Percentiles rank a stretch among this genome's conserved stretches.
Conservation (phyloP, 2,888 invertebrate genomes). For the Lypha dubia region DNA sequence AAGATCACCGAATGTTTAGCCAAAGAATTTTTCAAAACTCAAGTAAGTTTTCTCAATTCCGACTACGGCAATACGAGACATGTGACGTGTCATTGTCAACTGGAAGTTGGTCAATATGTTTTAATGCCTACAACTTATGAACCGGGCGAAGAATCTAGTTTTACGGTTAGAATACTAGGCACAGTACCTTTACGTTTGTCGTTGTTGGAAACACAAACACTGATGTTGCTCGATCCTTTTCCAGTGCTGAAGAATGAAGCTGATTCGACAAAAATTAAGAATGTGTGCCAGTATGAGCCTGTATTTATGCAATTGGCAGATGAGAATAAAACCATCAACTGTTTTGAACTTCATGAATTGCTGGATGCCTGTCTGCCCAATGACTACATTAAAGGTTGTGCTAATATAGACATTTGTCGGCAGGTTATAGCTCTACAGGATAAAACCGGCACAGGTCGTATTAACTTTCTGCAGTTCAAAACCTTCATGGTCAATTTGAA, state of each 20-base stretch:
- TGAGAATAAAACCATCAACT: conserved; percentile 93
- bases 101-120: conserved; percentile 92
- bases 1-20: conserved; percentile 90
- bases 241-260: conserved; percentile 83
- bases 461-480: conserved; percentile 93
- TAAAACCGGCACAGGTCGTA: conserved; percentile 90
- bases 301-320: conserved; percentile 95
- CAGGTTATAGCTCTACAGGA: conserved; percentile 95
- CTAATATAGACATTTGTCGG: conserved; percentile 94
- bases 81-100: conserved; percentile 90
- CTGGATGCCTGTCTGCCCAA: conserved; percentile 95
- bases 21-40: conserved; percentile 92
- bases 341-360: conserved; percentile 95
- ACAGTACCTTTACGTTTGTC: conserved; percentile 90
- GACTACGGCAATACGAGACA: conserved; percentile 96
- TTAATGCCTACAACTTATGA: conserved; percentile 96
- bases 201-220: conserved; percentile 86
- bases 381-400: conserved; percentile 97
- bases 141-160: conserved; percentile 94
- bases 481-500: conserved; percentile 96
- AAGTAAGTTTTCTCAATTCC: conserved; percentile 93
- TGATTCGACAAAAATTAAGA: conserved; percentile 83
- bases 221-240: conserved; percentile 82
- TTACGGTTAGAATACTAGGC: conserved; percentile 92
- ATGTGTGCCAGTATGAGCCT: conserved; percentile 90